Percentiles rank a stretch among this genome's conserved stretches.
Conservation (phyloP, 2,888 invertebrate genomes). For the Leptinotarsa rubiginosa region DNA sequence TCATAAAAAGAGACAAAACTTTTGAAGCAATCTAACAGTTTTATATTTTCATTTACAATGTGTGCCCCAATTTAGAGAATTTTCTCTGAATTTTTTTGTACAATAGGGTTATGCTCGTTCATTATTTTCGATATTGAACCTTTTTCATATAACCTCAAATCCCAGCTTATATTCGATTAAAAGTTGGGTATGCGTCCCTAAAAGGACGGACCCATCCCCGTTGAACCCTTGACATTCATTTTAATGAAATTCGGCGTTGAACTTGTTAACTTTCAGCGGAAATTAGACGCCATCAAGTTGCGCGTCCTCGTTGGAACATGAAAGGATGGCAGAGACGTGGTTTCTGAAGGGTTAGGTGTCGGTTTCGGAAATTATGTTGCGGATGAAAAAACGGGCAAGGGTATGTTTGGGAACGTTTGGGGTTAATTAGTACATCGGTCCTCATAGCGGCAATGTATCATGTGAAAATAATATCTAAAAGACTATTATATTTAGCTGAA, state of each 20-base stretch:
- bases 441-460: background rate
- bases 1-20: too few species aligned
- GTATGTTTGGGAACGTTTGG: conserved; percentile 1
- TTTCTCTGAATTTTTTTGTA: too few species aligned
- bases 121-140: too few species aligned
- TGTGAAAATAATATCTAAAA: background rate
- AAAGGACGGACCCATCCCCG: background rate
- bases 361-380: conserved; percentile 7
- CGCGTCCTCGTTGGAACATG: conserved; percentile 6
- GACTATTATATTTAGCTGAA: too few species aligned
- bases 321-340: conserved; percentile 20
- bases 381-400: conserved; percentile 10
- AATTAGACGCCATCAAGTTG: conserved; percentile 19
- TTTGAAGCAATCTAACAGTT: too few species aligned
- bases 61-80: too few species aligned
- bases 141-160: too few species aligned
- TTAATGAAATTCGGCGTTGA: conserved; percentile 22
- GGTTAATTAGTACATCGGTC: background rate
- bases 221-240: conserved; percentile 4
- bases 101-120: too few species aligned
- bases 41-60: too few species aligned
- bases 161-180: too few species aligned
- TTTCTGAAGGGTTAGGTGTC: conserved; percentile 12
- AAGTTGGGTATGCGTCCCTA: background rate
- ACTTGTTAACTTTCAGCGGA: conserved; percentile 25